phyloP scores from a whole-genome alignment of 2,113 vertebrate genomes.

The Dolichotis patagonum region DNA sequence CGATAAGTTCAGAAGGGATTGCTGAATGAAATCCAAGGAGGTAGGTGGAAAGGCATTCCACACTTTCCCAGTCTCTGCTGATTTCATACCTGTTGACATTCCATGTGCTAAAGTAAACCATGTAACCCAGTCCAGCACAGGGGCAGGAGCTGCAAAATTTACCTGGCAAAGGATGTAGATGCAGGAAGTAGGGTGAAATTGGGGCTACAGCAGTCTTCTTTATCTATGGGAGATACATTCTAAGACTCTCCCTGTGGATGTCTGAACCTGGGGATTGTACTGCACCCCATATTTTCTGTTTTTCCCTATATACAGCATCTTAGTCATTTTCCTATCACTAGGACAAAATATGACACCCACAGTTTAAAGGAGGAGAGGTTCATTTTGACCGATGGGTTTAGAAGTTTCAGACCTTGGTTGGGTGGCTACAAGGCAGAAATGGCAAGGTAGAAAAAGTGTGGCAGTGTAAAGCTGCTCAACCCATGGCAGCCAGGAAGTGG shows the following conservation, averaged over 20 bases:
- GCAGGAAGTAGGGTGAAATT: not conserved
- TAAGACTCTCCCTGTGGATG: not conserved
- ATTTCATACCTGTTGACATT: not conserved
- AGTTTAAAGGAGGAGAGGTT: not conserved
- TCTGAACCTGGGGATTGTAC: too few relatives aligned
- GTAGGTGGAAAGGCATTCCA: not conserved
- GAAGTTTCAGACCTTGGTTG: not conserved
- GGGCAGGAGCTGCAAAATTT: not conserved
- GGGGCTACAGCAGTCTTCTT: not conserved
- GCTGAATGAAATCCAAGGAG: not conserved
- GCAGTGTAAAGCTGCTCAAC: not conserved
- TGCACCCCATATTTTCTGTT: not conserved
- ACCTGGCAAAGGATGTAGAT: not conserved
- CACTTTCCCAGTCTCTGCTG: not conserved
- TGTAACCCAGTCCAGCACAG: not conserved
- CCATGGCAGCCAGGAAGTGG: not conserved
- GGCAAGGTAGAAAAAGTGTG: not conserved
- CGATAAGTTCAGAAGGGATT: too few relatives aligned
- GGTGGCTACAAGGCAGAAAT: not conserved
- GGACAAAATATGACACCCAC: not conserved
- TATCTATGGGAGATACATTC: not conserved
- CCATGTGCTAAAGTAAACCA: not conserved
- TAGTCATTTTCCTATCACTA: not conserved
- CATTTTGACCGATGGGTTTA: not conserved
- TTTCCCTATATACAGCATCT: not conserved